phyloP scores from a whole-genome alignment of 1,140 invertebrate species.

The Drosophila gunungcola region DNA sequence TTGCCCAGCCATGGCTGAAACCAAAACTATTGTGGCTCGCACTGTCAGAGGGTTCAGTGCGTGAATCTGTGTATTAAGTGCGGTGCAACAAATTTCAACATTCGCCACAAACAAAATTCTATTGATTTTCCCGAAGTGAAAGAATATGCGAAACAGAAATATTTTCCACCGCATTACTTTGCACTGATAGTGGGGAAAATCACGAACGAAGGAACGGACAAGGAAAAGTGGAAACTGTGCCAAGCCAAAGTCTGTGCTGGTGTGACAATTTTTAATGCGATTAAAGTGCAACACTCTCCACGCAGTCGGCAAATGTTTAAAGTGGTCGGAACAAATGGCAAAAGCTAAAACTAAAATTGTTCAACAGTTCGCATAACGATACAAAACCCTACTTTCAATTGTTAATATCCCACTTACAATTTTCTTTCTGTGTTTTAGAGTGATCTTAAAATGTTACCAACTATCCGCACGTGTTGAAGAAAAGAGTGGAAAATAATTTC shows the following conservation, averaged over 20 bases:
- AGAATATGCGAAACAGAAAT: slow-evolving; percentile 67
- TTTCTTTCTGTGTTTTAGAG: slow-evolving; percentile 15
- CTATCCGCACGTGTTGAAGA: slow-evolving; percentile 28
- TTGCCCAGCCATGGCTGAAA: slow-evolving; percentile 4
- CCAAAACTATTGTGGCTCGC: slow-evolving; percentile 34
- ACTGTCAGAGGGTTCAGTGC: slow-evolving; percentile 10
- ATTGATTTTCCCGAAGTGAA: slow-evolving; percentile 63
- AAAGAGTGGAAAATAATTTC: slow-evolving; percentile 9
- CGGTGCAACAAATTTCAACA: slow-evolving; percentile 31
- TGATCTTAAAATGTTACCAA: slow-evolving; percentile 34
- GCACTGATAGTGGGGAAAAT: slow-evolving; percentile 43
- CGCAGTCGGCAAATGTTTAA: slow-evolving; percentile 28
- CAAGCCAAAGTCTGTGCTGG: slow-evolving; percentile 59
- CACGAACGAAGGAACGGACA: slow-evolving; percentile 19
- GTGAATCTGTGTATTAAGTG: slow-evolving; percentile 16
- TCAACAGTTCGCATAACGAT: slow-evolving; percentile 27
- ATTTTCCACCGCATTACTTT: slow-evolving; percentile 59
- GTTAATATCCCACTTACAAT: slow-evolving; percentile 14
- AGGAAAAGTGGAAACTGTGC: slow-evolving; percentile 54
- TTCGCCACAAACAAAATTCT: slow-evolving; percentile 38
- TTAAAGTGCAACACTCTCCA: slow-evolving; percentile 78
- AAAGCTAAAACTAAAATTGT: slow-evolving; percentile 26
- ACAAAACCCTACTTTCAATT: slow-evolving; percentile 9
- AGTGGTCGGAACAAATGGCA: slow-evolving; percentile 26
- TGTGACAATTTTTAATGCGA: slow-evolving; percentile 79